Conservation (phyloP, 2,888 invertebrate species). For the Chalcosyrphus nemorum region DNA sequence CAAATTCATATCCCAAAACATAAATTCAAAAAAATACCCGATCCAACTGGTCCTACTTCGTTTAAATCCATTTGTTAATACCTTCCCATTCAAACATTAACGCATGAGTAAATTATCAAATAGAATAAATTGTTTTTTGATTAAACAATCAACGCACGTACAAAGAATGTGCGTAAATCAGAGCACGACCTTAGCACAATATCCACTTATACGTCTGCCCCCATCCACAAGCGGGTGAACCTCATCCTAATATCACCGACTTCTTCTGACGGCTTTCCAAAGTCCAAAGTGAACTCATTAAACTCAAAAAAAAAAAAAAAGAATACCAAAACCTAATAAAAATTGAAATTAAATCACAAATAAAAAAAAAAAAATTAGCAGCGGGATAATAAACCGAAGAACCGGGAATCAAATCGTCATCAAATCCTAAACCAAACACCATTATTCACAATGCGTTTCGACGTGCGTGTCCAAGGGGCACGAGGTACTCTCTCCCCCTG, state of each 20-base stretch:
- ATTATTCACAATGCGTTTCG: conserved; percentile 69
- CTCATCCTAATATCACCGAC: not conserved
- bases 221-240: conserved; percentile 6
- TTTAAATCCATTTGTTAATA: not conserved
- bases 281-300: conserved; percentile 58
- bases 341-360: conserved; percentile 65
- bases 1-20: too few relatives aligned
- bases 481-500: conserved; percentile 28
- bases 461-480: conserved; percentile 65
- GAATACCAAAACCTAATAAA: conserved; percentile 58
- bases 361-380: conserved; percentile 60
- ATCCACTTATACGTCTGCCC: conserved; percentile 3
- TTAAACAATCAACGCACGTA: conserved; percentile 30
- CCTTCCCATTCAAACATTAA: not conserved
- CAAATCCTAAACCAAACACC: conserved; percentile 25
- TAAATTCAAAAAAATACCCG: too few relatives aligned
- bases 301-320: conserved; percentile 37
- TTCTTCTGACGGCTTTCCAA: conserved; percentile 2
- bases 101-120: conserved; percentile 7
- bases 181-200: conserved; percentile 51
- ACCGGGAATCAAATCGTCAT: conserved; percentile 44
- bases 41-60: too few relatives aligned
- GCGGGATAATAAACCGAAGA: conserved; percentile 40
- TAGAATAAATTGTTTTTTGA: not conserved
- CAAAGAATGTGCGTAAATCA: conserved; percentile 52